These are phyloP conservation scores for Ramazzottius varieornatus DNA, from an alignment of 2,888 invertebrate genomes.

Conservation along the genomic window DNA sequence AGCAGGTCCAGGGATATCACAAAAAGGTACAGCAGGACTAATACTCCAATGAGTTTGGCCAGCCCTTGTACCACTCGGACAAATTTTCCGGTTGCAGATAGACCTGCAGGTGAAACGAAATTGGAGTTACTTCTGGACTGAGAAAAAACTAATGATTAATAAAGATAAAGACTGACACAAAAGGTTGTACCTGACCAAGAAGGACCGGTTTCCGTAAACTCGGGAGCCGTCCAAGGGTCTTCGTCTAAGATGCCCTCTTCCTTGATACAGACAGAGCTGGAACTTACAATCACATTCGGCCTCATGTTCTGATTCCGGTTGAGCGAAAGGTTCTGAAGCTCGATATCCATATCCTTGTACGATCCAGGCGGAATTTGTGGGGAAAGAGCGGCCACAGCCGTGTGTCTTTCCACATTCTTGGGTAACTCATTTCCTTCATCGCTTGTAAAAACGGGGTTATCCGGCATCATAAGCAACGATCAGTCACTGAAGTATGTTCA, in stretches of 20 bases:
- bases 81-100: slow-evolving; percentile 12
- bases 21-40: slow-evolving; percentile 22
- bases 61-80: slow-evolving; percentile 12
- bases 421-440: no score
- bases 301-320: not conserved
- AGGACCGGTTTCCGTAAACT: not conserved
- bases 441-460: no score
- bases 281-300: not conserved
- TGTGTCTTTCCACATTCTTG: no score
- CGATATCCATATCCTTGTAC: not conserved
- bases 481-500: no score
- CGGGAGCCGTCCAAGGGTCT: not conserved
- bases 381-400: no score
- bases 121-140: not conserved
- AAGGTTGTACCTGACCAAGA: not conserved
- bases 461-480: no score
- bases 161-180: no score
- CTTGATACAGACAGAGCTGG: not conserved
- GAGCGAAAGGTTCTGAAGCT: not conserved
- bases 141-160: no score
- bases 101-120: slow-evolving; percentile 9
- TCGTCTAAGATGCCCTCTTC: not conserved
- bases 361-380: no score
- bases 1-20: slow-evolving; percentile 24
- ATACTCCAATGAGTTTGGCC: slow-evolving; percentile 13